Evolutionary conservation across 53 echinoderm and acorn worm genomes (phyloP), one percentile per base, ranked within the genome.

Genomic region (Astropecten irregularis): DNA sequence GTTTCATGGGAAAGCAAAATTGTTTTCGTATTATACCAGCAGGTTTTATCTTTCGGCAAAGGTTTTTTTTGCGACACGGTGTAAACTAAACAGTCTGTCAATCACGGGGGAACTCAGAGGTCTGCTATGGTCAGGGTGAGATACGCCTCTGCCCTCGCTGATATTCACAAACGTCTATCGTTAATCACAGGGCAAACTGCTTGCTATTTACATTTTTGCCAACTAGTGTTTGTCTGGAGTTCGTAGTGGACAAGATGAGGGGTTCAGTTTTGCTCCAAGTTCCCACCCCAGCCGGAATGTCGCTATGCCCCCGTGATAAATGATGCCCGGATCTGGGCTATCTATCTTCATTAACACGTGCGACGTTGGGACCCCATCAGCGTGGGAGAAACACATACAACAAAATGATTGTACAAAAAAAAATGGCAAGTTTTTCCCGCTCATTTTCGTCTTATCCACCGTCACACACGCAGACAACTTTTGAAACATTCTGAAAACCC

Each of bases 21-120:
- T 76, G 76, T 76, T 76, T 76, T 76, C 57, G 76, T 76, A 76
- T 76, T 76, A 76, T 76, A 40, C 58, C 58, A 10, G 2, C 56
- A 76, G 58, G 58, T 56, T 58, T 76, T 57, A 76, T 76, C 76
- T 76, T 76, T 76, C 57, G 58, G 19, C 76, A 30, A 67, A 76
- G 29, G 21, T 18, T 35, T n/a, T n/a, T n/a, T 13, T 58, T 76
- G 57, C 56, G 76, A 58, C 57, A 76, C 28, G 56, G 57, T 49
- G 76, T 31, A 23, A 76, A 76, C 76, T 58, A 76, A 76, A 76
- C 76, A 76, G 27, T 19, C 40, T 76, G 76, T 58, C 76, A 76
- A 58, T 76, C 76, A 76, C 44, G 38, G 15, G 16, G 2, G n/a
- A n/a, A n/a, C n/a, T n/a, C n/a, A n/a, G n/a, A n/a, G n/a, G n/a